Base-by-base conservation (phyloP, 2,888 invertebrate genomes). In the Oligia strigilis region DNA sequence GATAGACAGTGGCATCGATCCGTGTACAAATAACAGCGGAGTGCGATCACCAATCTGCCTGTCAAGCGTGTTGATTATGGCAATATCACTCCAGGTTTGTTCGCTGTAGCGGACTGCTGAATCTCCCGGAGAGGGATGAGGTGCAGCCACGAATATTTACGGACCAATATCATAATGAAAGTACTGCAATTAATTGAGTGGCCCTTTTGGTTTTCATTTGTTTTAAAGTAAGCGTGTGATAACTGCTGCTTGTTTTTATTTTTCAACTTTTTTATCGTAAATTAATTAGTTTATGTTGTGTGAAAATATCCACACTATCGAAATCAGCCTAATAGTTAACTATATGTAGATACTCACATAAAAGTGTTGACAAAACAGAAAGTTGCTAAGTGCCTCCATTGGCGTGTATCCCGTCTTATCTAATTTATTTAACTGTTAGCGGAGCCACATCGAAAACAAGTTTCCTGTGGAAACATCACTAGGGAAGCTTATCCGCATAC, bases 381-480 rank as follows among this genome's bases (percentile, higher is more conserved):
- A 95, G 93, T 95, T 93, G 90, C 92, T 93, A 94, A 95, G 94
- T 94, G 94, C 92, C 90, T 91, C 86, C 90, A 93, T 94, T 92
- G 92, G 94, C 93, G 87, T 91, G 92, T 92, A 92, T 93, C 91
- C 91, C 90, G 92, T 90, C 93, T 95, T 95, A 95, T 95, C 95
- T 95, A 94, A 95, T 95, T 95, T 95, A 95, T 94, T 94, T 95
- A 94, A 94, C 94, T 94, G 94, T 94, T 94, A 93, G 92, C 88
- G 89, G 90, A 89, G 90, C 85, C 90, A 89, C 91, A 91, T 92
- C 92, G 93, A 94, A 95, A 95, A 95, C 94, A 95, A 95, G 90
- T 91, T 91, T 83, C 86, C 82, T 82, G 70, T 86, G 87, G 80
- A 78, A 81, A 88, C 86, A 86, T 87, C 84, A 79, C 77, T 81